Evolutionary conservation across 2,113 vertebrate genomes (phyloP).

Genomic region (Menidia beryllina): DNA sequence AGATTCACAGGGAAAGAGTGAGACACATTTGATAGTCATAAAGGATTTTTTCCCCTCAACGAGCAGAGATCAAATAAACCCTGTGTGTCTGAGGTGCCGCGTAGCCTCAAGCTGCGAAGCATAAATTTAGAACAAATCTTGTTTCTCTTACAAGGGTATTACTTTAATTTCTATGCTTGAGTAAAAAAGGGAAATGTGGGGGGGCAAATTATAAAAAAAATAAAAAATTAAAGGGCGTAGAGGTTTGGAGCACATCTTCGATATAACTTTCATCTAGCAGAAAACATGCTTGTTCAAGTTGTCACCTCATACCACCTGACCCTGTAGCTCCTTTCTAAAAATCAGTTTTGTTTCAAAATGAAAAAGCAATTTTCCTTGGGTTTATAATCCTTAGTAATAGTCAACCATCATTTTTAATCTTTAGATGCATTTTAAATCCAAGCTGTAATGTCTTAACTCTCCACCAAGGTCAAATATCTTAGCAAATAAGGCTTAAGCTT

Average conservation of each 20-base stretch:
- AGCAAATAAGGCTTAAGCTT: constrained; percentile 88
- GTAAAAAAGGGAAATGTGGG: constrained; percentile 52
- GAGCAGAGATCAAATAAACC: constrained; percentile 83
- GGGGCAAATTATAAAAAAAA: constrained; percentile 58
- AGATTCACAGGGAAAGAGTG: constrained; percentile 81
- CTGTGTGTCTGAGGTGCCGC: constrained; percentile 80
- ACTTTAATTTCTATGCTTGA: constrained; percentile 83
- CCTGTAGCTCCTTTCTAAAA: constrained; percentile 75
- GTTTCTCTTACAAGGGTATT: constrained; percentile 84
- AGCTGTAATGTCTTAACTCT: constrained; percentile 88
- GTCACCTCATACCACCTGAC: constrained; percentile 82
- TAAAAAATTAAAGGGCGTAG: constrained; percentile 7
- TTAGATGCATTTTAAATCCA: constrained; percentile 89
- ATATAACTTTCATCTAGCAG: constrained; percentile 58
- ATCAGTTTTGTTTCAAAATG: constrained; percentile 85
- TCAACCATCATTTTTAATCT: constrained; percentile 88
- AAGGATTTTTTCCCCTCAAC: constrained; percentile 84
- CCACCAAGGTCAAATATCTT: constrained; percentile 87
- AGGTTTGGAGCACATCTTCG: constrained; percentile 52
- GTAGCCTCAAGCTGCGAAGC: constrained; percentile 82
- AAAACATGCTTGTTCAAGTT: constrained; percentile 70
- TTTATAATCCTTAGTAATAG: constrained; percentile 87
- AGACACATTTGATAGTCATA: constrained; percentile 86
- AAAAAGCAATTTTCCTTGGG: constrained; percentile 87
- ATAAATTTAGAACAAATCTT: constrained; percentile 85